Base-by-base conservation (phyloP, 2,113 vertebrate genomes). In the Cygnus buccinator region DNA sequence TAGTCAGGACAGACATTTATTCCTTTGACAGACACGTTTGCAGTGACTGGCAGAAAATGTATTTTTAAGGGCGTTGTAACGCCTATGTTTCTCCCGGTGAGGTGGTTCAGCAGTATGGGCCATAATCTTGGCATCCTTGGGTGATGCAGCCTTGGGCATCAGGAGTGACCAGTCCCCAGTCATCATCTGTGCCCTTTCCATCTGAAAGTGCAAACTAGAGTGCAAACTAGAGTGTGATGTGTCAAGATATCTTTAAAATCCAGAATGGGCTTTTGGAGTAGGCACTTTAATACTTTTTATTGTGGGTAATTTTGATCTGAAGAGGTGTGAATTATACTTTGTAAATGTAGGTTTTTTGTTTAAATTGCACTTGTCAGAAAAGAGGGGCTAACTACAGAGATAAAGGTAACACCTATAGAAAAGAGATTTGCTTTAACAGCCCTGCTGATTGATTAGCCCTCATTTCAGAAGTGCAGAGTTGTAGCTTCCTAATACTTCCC, bases 101-200 rank as follows among this genome's bases (percentile, higher is more conserved):
- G 28, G 6, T 89, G 16, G 39, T 44, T 84, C 13, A 0, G 13
- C 28, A 61, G 8, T 3, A 1, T 1, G 0, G 31, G 72, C 58
- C 2, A 0, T 46, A 68, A 28, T 58, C 62, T 65, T 50, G n/a
- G 3, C 31, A 75, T 74, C n/a, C 29, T 29, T 41, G 37, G 25
- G 62, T 6, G 12, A 7, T 29, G 37, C 26, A 39, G 26, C 23
- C 37, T 63, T 77, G 65, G 22, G 5, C 52, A 6, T 71, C 37
- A 21, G 26, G 29, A 80, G 8, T 16, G 19, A 6, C 31, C 16
- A 22, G 21, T 66, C 25, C 20, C 52, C 73, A 65, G 6, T 54
- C 25, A 54, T 68, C 7, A 0, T 39, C 46, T 46, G 37, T 81
- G 59, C 13, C 43, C 3, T 14, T 58, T 75, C 18, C 26, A 55